Conservation (phyloP, 1,140 invertebrate genomes). For the Drosophila azteca region DNA sequence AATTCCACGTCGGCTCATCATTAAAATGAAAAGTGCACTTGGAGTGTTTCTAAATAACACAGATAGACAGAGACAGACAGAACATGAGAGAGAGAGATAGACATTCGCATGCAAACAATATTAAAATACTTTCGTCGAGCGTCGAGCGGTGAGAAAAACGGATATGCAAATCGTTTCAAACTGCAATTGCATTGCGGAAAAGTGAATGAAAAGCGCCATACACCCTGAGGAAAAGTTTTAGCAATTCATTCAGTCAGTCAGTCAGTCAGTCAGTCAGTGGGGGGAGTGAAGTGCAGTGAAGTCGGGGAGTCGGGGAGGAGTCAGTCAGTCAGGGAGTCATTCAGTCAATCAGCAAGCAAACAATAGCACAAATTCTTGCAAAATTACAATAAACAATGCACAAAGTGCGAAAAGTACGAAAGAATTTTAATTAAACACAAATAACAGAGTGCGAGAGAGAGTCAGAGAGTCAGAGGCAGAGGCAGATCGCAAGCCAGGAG, state of each 20-base stretch:
- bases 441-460: constrained; percentile 31
- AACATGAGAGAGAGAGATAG: too few species aligned
- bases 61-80: too few species aligned
- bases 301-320: background rate
- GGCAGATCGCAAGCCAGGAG: too few species aligned
- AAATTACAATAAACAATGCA: constrained; percentile 32
- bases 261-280: background rate
- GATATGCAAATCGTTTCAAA: constrained; percentile 44
- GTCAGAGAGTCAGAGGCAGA: too few species aligned
- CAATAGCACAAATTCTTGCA: constrained; percentile 13
- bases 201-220: background rate
- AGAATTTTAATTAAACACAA: constrained; percentile 71
- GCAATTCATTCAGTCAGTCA: constrained; percentile 7
- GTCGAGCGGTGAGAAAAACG: background rate
- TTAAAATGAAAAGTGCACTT: background rate
- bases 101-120: constrained; percentile 36
- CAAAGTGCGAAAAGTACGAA: constrained; percentile 47
- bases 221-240: constrained; percentile 33
- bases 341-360: constrained; percentile 34
- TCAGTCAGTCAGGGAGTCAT: constrained; percentile 9
- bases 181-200: constrained; percentile 2
- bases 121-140: constrained; percentile 50
- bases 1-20: background rate
- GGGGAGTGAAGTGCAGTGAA: background rate
- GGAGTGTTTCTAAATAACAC: too few species aligned